Conservation (phyloP, 2,113 vertebrate species). For the Nematolebias whitei region DNA sequence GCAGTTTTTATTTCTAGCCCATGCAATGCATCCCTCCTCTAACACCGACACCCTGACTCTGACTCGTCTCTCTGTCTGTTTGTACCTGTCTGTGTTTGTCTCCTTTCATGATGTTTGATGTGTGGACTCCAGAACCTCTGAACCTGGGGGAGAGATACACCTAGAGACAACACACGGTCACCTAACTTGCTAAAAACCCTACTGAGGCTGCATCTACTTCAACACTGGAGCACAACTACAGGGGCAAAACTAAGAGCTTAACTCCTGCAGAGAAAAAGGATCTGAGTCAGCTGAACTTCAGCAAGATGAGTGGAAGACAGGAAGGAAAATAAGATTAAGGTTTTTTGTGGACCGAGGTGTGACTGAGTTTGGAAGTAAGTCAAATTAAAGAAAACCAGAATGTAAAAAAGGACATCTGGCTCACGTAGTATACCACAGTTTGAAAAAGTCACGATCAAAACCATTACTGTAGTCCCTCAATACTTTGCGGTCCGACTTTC, state of each 20-base stretch:
- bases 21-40: not conserved
- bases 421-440: no score
- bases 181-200: conserved; percentile 27
- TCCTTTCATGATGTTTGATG: conserved; percentile 34
- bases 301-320: not conserved
- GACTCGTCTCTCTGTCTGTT: conserved; percentile 1
- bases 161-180: conserved; percentile 59
- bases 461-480: no score
- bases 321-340: not conserved
- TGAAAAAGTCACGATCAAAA: no score
- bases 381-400: no score
- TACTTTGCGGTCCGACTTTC: no score
- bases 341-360: not conserved
- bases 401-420: not conserved
- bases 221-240: conserved; percentile 4
- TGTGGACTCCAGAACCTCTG: conserved; percentile 26
- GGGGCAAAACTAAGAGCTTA: not conserved
- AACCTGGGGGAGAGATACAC: conserved; percentile 53
- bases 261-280: not conserved
- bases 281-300: conserved; percentile 18
- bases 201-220: conserved; percentile 13
- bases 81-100: conserved; percentile 60
- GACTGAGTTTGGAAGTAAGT: no score
- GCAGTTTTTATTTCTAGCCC: not conserved
- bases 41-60: not conserved